These are phyloP conservation scores for Anarhynchus alexandrinus DNA, from an alignment of 2,113 vertebrate genomes.

Conservation along the genomic window DNA sequence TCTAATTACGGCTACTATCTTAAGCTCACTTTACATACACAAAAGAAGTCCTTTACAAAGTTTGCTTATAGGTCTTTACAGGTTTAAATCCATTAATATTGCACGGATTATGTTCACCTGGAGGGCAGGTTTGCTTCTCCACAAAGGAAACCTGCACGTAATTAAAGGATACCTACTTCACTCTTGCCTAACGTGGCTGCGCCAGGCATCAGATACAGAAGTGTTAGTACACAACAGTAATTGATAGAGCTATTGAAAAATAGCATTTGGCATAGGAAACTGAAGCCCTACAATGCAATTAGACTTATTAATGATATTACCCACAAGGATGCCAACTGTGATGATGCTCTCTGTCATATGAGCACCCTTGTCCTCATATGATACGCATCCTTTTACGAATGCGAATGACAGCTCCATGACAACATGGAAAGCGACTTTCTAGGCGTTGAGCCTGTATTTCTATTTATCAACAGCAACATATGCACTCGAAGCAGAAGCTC, in stretches of 20 bases:
- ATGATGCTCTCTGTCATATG: neutral
- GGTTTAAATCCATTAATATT: constrained; percentile 8
- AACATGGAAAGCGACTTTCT: neutral
- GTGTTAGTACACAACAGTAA: neutral
- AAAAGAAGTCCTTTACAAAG: neutral
- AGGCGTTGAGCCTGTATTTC: neutral
- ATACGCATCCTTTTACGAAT: neutral
- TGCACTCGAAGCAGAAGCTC: neutral
- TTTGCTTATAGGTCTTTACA: neutral
- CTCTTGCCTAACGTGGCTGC: neutral
- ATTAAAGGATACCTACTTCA: neutral
- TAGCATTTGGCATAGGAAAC: neutral
- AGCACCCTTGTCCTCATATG: neutral
- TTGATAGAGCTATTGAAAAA: neutral
- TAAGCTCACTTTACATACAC: neutral
- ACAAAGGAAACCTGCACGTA: neutral
- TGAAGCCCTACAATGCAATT: neutral
- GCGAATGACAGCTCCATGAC: neutral
- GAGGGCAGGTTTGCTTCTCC: neutral
- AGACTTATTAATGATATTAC: neutral
- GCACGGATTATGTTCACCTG: constrained; percentile 17
- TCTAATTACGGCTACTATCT: neutral
- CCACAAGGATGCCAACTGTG: neutral
- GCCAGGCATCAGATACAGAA: neutral
- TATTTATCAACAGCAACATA: neutral